Percentiles rank a stretch among this genome's conserved stretches.
Evolutionary conservation across 2,113 vertebrate species (phyloP).

Genomic region (Xenopus laevis): DNA sequence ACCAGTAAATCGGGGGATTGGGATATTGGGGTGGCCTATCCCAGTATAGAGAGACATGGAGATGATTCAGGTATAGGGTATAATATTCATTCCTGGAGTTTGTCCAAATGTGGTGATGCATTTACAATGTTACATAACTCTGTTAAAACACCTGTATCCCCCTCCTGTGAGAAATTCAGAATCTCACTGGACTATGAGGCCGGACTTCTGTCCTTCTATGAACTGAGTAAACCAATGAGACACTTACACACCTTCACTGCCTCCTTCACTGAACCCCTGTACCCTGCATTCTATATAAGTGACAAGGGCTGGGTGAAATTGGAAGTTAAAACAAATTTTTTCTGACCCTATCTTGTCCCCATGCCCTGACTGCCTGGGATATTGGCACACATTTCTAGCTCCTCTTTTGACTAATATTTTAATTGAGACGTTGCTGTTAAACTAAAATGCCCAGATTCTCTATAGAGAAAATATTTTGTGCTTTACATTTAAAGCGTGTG

Average conservation of each 20-base stretch:
- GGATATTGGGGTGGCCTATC: conserved; percentile 22
- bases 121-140: conserved; percentile 1
- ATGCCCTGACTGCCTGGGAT: no score
- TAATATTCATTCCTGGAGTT: conserved; percentile 14
- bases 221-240: not conserved
- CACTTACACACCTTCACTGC: conserved; percentile 15
- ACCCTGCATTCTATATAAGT: no score
- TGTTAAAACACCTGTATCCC: not conserved
- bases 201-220: conserved; percentile 23
- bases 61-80: conserved; percentile 4
- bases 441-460: no score
- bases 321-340: fast-evolving
- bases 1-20: conserved; percentile 8
- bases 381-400: no score
- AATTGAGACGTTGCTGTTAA: no score
- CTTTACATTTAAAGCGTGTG: no score
- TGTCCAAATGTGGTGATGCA: not conserved
- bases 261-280: not conserved
- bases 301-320: no score
- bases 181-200: conserved; percentile 31
- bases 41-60: conserved; percentile 17
- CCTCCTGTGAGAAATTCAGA: conserved; percentile 2
- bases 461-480: no score
- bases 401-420: no score
- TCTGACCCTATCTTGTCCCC: no score